These are phyloP conservation scores for Leucoraja ocellata DNA, from an alignment of 2,797 vertebrate species.

Conservation along the genomic window DNA sequence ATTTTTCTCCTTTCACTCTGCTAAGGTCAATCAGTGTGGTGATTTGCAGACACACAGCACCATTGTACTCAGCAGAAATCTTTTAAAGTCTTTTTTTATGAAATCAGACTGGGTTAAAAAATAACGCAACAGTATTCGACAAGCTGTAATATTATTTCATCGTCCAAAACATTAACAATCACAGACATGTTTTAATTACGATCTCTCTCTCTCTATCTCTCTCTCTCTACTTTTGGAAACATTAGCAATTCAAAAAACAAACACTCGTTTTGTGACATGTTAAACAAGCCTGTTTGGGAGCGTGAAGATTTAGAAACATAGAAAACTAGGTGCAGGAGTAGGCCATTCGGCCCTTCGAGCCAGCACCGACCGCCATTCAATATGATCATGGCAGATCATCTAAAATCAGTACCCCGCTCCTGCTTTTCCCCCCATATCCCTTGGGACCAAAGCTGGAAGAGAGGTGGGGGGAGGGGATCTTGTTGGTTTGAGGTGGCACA, in stretches of 20 bases:
- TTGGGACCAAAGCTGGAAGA: too few species aligned
- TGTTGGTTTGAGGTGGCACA: not conserved
- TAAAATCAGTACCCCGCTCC: too few species aligned
- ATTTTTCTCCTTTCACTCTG: slow-evolving; percentile 23
- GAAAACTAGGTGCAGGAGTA: too few species aligned
- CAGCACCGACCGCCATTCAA: too few species aligned
- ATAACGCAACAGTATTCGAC: not conserved
- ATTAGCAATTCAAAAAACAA: not conserved
- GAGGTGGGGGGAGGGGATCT: not conserved
- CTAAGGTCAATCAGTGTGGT: slow-evolving; percentile 18
- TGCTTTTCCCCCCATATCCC: too few species aligned
- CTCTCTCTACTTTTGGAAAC: not conserved
- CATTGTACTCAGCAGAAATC: not conserved
- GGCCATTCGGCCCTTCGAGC: too few species aligned
- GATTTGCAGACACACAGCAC: not conserved
- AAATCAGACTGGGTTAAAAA: not conserved
- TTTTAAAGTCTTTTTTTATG: not conserved
- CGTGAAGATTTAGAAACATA: not conserved
- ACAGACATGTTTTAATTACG: not conserved
- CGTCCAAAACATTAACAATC: not conserved
- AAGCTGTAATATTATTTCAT: not conserved
- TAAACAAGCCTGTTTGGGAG: not conserved
- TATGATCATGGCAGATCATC: too few species aligned
- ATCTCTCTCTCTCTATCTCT: not conserved
- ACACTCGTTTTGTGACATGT: not conserved